A percentile compares a stretch with the other conserved stretches of the same genome.
Evolutionary conservation across 2,113 vertebrate species (phyloP).

Genomic region (Atlantisia rogersi): DNA sequence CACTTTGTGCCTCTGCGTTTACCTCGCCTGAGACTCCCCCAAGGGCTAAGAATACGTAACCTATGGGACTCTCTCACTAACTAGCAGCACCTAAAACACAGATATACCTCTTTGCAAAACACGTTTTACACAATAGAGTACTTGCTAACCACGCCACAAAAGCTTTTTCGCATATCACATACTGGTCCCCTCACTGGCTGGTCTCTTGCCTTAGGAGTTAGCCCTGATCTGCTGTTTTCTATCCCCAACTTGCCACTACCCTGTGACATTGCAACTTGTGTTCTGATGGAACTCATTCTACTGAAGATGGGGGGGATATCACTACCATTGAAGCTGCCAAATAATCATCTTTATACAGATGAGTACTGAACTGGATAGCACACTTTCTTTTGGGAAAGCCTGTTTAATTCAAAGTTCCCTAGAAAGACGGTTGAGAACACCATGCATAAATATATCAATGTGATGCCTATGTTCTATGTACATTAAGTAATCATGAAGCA

Average conservation of each 20-base stretch:
- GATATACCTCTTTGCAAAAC: neutral
- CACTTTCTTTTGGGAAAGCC: neutral
- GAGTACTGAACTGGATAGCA: neutral
- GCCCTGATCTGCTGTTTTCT: neutral
- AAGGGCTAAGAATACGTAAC: neutral
- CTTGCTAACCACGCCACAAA: neutral
- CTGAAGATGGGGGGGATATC: neutral
- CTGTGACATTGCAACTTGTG: neutral
- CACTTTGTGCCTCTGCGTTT: neutral
- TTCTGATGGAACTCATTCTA: neutral
- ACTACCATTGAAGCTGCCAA: slow-evolving; percentile 7
- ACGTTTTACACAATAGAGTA: neutral
- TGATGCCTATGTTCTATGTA: neutral
- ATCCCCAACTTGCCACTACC: neutral
- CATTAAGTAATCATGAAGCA: slow-evolving; percentile 38
- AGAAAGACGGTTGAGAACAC: neutral
- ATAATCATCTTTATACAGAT: neutral
- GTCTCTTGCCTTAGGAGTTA: neutral
- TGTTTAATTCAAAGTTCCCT: neutral
- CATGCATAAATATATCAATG: neutral
- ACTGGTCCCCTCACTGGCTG: neutral
- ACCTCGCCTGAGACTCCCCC: neutral
- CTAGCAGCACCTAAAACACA: neutral
- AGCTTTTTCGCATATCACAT: neutral
- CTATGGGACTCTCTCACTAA: neutral